phyloP scores from a whole-genome alignment of 2,888 invertebrate genomes.

The Synanthedon vespiformis region DNA sequence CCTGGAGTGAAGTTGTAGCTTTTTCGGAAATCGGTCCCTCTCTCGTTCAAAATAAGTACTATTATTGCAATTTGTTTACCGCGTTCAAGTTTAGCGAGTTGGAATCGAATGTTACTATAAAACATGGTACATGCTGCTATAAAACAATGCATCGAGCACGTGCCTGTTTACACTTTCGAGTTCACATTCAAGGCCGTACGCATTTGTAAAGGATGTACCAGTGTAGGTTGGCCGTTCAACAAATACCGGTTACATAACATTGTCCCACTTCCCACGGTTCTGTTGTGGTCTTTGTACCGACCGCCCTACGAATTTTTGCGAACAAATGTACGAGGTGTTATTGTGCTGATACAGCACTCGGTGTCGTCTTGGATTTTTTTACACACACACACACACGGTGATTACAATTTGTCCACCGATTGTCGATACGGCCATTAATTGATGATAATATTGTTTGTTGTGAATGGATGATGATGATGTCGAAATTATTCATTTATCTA shows the following conservation, averaged over 20 bases:
- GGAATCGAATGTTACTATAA: conserved; percentile 23
- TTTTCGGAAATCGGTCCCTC: conserved; percentile 14
- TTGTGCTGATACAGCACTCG: neutral
- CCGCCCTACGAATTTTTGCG: conserved; percentile 3
- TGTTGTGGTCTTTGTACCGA: conserved; percentile 38
- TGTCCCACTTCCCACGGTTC: conserved; percentile 64
- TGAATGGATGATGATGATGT: conserved; percentile 59
- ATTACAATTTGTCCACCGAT: too few species aligned
- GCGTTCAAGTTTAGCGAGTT: neutral
- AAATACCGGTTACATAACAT: conserved; percentile 66
- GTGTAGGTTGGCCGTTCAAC: conserved; percentile 61
- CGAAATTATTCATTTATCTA: conserved; percentile 70
- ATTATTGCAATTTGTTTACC: too few species aligned
- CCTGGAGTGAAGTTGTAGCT: too few species aligned
- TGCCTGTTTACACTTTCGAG: conserved; percentile 67
- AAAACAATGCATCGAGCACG: conserved; percentile 69
- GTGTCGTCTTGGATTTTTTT: neutral
- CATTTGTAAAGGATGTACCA: conserved; percentile 68
- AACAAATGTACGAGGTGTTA: neutral
- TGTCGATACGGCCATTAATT: too few species aligned
- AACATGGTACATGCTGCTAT: conserved; percentile 50
- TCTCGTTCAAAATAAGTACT: too few species aligned
- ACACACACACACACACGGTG: too few species aligned
- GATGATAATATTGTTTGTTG: neutral
- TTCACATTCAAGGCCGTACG: conserved; percentile 69